A percentile compares a stretch with the other conserved stretches of the same genome.
phyloP scores from a whole-genome alignment of 2,888 invertebrate species.

The Stictocephala bisonia region DNA sequence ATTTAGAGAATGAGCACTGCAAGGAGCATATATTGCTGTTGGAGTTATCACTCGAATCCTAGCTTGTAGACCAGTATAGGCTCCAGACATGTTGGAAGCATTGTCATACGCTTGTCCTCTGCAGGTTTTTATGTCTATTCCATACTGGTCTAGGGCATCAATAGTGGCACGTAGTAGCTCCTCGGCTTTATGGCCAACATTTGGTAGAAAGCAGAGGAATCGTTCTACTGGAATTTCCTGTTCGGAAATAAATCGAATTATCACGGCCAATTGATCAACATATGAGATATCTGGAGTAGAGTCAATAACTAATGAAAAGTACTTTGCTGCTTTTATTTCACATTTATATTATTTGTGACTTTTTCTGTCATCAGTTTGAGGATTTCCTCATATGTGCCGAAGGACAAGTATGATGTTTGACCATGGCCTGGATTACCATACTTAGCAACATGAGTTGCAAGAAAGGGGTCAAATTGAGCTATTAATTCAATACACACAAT shows the following conservation, averaged over 20 bases:
- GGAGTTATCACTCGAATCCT: constrained; percentile 58
- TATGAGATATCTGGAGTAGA: constrained; percentile 60
- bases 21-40: constrained; percentile 58
- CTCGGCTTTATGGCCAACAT: constrained; percentile 60
- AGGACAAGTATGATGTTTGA: constrained; percentile 58
- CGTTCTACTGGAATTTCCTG: constrained; percentile 59
- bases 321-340: constrained; percentile 54
- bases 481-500: constrained; percentile 58
- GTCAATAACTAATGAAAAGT: constrained; percentile 55
- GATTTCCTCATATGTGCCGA: constrained; percentile 61
- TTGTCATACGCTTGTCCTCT: constrained; percentile 61
- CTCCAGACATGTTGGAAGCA: constrained; percentile 61
- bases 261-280: constrained; percentile 60
- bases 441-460: constrained; percentile 57
- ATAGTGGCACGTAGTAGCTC: constrained; percentile 56
- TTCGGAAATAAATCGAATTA: constrained; percentile 58
- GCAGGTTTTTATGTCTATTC: constrained; percentile 57
- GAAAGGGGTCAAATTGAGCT: constrained; percentile 60
- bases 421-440: constrained; percentile 57
- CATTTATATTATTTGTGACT: constrained; percentile 56
- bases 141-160: constrained; percentile 42
- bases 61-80: constrained; percentile 58
- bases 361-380: constrained; percentile 60
- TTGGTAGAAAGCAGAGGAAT: constrained; percentile 60
- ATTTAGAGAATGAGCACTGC: constrained; percentile 60